Percentiles rank a stretch among this genome's conserved stretches.
phyloP scores from a whole-genome alignment of 2,888 invertebrate genomes.

The Gnatocerus cornutus region DNA sequence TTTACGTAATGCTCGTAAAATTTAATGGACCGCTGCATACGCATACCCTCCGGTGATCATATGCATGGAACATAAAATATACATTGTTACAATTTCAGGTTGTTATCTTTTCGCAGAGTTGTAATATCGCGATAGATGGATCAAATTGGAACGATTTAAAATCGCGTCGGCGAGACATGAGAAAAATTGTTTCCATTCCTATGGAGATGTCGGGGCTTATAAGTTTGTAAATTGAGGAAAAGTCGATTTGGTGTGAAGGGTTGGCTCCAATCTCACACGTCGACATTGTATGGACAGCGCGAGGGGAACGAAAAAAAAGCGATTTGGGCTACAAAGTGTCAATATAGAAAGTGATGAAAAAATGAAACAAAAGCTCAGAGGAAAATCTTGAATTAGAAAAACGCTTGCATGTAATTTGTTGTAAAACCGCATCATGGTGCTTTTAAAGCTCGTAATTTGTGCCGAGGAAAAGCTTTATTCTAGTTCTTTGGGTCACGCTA shows the following conservation, averaged over 20 bases:
- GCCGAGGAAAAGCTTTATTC: no score
- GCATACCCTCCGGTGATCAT: constrained; percentile 49
- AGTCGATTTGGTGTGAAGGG: constrained; percentile 28
- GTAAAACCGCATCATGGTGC: no score
- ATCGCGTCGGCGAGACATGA: constrained; percentile 10
- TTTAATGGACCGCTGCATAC: constrained; percentile 51
- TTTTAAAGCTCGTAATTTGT: no score
- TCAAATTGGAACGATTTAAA: constrained; percentile 26
- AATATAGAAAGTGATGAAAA: not conserved
- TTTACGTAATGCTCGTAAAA: constrained; percentile 51
- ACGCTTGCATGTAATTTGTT: no score
- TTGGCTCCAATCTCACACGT: constrained; percentile 22
- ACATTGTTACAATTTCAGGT: constrained; percentile 43
- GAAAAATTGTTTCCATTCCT: constrained; percentile 40
- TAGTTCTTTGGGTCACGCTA: no score
- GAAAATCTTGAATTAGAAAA: no score
- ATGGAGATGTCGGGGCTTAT: constrained; percentile 24
- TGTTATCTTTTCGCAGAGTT: constrained; percentile 28
- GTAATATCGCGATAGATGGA: constrained; percentile 9
- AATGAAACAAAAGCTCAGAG: no score
- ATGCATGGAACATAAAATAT: constrained; percentile 49
- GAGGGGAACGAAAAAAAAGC: not conserved
- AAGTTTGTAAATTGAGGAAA: constrained; percentile 32
- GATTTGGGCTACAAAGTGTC: constrained; percentile 5
- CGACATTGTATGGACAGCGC: not conserved